Evolutionary conservation across 2,888 invertebrate genomes (phyloP).

Genomic region (Sturmia bella): DNA sequence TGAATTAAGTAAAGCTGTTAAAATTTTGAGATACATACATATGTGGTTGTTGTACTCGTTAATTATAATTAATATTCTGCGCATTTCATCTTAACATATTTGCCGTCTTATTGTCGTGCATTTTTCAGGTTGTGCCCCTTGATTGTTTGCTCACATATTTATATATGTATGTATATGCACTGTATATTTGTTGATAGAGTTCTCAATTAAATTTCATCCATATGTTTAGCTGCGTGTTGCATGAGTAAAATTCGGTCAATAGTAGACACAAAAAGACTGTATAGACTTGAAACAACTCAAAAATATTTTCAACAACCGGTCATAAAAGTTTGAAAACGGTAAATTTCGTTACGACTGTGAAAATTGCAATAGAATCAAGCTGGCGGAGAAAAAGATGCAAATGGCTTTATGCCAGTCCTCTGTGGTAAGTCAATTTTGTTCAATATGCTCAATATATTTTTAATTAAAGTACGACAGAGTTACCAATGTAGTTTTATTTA

Average conservation of each 20-base stretch:
- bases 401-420: conserved; percentile 89
- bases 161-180: neutral
- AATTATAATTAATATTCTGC: conserved; percentile 61
- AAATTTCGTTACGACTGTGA: conserved; percentile 14
- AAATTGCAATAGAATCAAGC: conserved; percentile 75
- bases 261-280: conserved; percentile 34
- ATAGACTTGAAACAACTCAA: conserved; percentile 56
- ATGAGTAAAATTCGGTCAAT: conserved; percentile 60
- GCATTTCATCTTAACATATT: conserved; percentile 36
- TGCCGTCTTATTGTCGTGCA: conserved; percentile 43
- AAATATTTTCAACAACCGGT: conserved; percentile 6
- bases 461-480: too few species aligned
- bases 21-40: conserved; percentile 2
- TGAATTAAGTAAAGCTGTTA: neutral
- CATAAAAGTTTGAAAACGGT: conserved; percentile 10
- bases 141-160: neutral
- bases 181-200: conserved; percentile 34
- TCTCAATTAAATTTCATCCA: conserved; percentile 32
- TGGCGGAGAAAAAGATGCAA: conserved; percentile 81
- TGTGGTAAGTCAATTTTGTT: conserved; percentile 83
- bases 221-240: conserved; percentile 61
- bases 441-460: conserved; percentile 38
- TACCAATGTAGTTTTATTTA: too few species aligned
- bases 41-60: conserved; percentile 41
- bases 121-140: conserved; percentile 1